Conservation (phyloP, 2,888 invertebrate genomes). For the Cheilosia scutellata region DNA sequence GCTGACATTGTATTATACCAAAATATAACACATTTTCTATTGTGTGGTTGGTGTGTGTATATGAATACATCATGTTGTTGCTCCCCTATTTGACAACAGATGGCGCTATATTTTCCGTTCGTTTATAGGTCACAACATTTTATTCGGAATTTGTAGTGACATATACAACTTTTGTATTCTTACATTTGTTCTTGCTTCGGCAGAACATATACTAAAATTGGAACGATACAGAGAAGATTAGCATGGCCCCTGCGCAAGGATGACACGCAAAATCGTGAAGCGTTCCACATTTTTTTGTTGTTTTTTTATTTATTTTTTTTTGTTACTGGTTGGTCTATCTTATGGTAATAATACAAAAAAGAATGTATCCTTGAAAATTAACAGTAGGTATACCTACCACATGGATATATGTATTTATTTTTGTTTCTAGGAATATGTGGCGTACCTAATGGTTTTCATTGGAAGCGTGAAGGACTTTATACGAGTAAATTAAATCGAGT, state of each 20-base stretch:
- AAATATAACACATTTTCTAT: not conserved
- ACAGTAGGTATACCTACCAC: too few species aligned
- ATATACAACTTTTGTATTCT: conserved; percentile 55
- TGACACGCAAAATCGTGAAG: conserved; percentile 97
- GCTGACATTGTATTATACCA: not conserved
- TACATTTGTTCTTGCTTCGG: conserved; percentile 89
- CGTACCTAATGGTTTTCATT: too few species aligned
- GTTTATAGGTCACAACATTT: conserved; percentile 77
- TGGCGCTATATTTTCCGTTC: not conserved
- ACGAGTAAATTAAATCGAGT: too few species aligned
- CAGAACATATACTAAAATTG: conserved; percentile 94
- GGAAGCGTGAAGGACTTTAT: too few species aligned
- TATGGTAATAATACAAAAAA: too few species aligned
- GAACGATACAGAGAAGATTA: conserved; percentile 97
- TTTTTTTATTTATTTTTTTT: not conserved
- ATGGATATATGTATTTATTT: too few species aligned
- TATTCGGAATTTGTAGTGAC: rapidly evolving
- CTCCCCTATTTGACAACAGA: not conserved
- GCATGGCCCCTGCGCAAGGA: conserved; percentile 97
- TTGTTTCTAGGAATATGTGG: too few species aligned
- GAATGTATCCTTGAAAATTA: too few species aligned
- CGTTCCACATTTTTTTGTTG: conserved; percentile 85
- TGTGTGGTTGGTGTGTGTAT: too few species aligned
- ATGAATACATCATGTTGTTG: too few species aligned
- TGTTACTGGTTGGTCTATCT: too few species aligned